phyloP scores from a whole-genome alignment of 2,113 vertebrate genomes.

The Anguilla rostrata region DNA sequence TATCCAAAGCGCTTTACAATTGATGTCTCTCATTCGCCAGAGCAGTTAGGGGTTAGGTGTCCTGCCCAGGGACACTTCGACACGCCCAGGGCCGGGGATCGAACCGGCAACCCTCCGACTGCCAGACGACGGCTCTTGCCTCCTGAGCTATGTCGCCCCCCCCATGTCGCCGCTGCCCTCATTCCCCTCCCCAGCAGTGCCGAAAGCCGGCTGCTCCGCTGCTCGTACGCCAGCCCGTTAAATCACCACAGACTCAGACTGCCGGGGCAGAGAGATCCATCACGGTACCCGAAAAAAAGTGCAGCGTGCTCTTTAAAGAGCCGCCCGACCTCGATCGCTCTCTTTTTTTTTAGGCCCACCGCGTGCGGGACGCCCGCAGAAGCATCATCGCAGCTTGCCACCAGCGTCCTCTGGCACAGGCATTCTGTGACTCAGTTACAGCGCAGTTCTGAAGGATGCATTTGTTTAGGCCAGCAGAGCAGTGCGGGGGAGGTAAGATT shows the following conservation, averaged over 20 bases:
- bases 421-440: not conserved
- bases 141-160: too few species aligned
- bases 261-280: not conserved
- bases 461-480: not conserved
- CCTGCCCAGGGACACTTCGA: too few species aligned
- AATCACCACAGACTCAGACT: conserved; percentile 17
- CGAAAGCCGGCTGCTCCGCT: conserved; percentile 6
- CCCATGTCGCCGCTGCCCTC: not conserved
- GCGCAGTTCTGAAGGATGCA: not conserved
- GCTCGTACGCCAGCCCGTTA: conserved; percentile 28
- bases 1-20: too few species aligned
- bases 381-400: not conserved
- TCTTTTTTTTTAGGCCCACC: not conserved
- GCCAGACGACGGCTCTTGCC: too few species aligned
- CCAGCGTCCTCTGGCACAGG: not conserved
- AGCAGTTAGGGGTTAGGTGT: too few species aligned
- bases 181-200: not conserved
- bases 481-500: not conserved
- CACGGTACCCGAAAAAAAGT: not conserved
- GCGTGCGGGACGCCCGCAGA: not conserved
- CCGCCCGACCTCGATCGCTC: not conserved
- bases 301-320: not conserved
- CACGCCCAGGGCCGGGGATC: too few species aligned
- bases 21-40: too few species aligned
- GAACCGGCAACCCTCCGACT: too few species aligned